phyloP scores from a whole-genome alignment of 2,888 invertebrate genomes.

The Hydroisotoma schaefferi region DNA sequence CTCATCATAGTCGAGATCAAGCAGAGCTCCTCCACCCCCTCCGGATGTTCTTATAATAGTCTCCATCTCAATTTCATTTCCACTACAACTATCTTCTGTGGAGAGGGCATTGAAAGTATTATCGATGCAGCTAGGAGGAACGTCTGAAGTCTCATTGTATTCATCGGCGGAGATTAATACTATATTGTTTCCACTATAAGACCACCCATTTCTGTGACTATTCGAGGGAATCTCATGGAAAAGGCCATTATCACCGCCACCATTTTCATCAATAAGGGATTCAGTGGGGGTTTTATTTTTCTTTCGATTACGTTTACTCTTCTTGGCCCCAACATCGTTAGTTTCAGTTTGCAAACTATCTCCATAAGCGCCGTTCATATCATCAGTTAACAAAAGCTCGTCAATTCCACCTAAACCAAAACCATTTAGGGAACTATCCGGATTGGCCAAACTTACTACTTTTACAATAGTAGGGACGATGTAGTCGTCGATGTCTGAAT shows the following conservation, averaged over 20 bases:
- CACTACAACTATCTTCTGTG: neutral
- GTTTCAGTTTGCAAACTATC: neutral
- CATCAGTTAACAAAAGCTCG: too few relatives aligned
- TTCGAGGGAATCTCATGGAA: neutral
- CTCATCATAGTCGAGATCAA: neutral
- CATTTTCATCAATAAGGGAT: too few relatives aligned
- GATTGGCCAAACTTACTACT: constrained; percentile 28
- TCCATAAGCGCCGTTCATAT: neutral
- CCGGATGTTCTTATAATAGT: neutral
- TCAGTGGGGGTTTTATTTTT: constrained; percentile 9
- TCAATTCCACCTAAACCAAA: too few relatives aligned
- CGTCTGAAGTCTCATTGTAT: neutral
- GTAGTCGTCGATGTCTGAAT: too few relatives aligned
- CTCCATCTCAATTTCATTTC: constrained; percentile 14
- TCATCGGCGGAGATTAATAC: constrained; percentile 17
- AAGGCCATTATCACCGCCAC: constrained; percentile 1
- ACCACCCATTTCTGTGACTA: neutral
- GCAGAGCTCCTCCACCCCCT: constrained; percentile 4
- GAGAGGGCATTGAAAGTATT: constrained; percentile 5
- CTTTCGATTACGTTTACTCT: constrained; percentile 13
- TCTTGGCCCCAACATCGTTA: neutral
- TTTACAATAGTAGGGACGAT: constrained; percentile 31
- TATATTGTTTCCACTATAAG: constrained; percentile 28
- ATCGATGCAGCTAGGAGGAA: constrained; percentile 5
- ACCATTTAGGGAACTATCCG: neutral